phyloP scores from a whole-genome alignment of 2,113 vertebrate genomes.

The Sylvilagus bachmani region DNA sequence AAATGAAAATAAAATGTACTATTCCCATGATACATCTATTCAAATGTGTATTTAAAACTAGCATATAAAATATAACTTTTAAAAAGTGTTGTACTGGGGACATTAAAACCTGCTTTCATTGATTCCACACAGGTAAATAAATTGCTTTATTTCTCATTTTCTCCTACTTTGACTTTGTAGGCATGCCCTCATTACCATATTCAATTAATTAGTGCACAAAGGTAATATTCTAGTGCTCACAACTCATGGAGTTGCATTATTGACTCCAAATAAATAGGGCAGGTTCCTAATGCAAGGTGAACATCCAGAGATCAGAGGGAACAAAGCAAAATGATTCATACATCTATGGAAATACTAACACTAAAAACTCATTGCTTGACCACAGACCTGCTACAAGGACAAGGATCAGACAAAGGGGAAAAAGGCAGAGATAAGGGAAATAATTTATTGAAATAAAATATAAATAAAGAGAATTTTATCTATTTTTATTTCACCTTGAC shows the following conservation, averaged over 20 bases:
- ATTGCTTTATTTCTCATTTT: slow-evolving; percentile 82
- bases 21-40: background rate
- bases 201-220: slow-evolving; percentile 86
- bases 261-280: slow-evolving; percentile 81
- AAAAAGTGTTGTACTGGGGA: slow-evolving; percentile 10
- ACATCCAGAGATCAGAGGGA: slow-evolving; percentile 61
- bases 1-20: background rate
- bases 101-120: slow-evolving; percentile 24
- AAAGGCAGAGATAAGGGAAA: background rate
- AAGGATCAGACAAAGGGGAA: background rate
- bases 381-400: background rate
- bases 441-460: background rate
- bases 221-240: slow-evolving; percentile 80
- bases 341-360: slow-evolving; percentile 47
- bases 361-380: slow-evolving; percentile 59
- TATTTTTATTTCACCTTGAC: slow-evolving; percentile 52
- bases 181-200: slow-evolving; percentile 87
- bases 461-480: background rate
- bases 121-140: slow-evolving; percentile 74
- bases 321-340: slow-evolving; percentile 47
- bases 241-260: slow-evolving; percentile 76
- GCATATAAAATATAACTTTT: background rate
- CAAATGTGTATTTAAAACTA: background rate
- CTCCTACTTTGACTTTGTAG: slow-evolving; percentile 85
- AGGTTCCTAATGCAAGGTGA: slow-evolving; percentile 68